Evolutionary conservation across 2,888 invertebrate genomes (phyloP), one percentile per base, ranked within the genome.

Genomic region (Perithous albicinctus): DNA sequence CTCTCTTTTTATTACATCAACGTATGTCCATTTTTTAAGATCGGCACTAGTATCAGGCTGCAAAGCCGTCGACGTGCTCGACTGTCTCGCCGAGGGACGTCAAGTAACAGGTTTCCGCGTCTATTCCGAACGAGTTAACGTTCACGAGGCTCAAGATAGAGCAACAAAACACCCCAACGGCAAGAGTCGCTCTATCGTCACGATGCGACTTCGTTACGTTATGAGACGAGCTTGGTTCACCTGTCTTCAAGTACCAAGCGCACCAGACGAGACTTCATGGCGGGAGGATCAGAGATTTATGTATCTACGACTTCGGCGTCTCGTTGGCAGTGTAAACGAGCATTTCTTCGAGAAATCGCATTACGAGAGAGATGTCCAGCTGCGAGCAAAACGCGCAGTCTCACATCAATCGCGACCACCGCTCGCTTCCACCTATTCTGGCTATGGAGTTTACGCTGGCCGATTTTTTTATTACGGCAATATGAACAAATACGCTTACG

Each of bases 211-310:
- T 0, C 88, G 86, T 35, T 93, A 93, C 78, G 87, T 90, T 0
- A 87, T 93, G 86, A 88, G 88, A 78, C 88, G 91, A 4, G 79
- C 91, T 15, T 93, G 92, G 92, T 92, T 92, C 78, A 92, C 92
- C 0, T 90, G 91, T 61, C 80, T 92, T 1, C 80, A 86, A 26
- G 87, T 91, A 1, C 86, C 88, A 2, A 85, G 85, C 29, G 79
- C 83, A 0, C 80, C 82, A 0, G 86, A 89, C 18, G 90, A 92
- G 56, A 85, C 89, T 38, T 90, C 88, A 0, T 93, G 92, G 92
- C 85, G 88, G 4, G 92, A 92, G 18, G 88, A 90, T 38, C 92
- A 92, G 64, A 85, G 90, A 18, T 92, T 91, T 69, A 93, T 92
- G 92, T 92, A 93, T 48, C 86, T 92, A 2, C 87, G 92, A 72